A percentile compares a stretch with the other conserved stretches of the same genome.
Evolutionary conservation across 2,113 vertebrate genomes (phyloP).

Genomic region (Phrynosoma blainvillii): DNA sequence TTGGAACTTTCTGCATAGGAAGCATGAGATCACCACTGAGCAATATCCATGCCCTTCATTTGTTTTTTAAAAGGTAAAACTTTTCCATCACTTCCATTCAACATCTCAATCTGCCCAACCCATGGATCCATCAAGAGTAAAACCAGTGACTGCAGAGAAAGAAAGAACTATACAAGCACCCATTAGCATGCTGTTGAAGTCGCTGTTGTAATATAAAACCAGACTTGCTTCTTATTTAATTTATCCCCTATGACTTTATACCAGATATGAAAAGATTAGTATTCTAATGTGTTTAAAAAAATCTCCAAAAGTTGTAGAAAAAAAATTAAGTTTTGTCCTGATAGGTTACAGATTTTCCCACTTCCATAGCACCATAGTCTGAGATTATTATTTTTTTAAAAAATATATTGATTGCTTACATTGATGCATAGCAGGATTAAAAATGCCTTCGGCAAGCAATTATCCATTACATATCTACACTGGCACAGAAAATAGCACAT

Average conservation of each 20-base stretch:
- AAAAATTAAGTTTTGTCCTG: not conserved
- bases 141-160: not conserved
- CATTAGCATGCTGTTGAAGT: not conserved
- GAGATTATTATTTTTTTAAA: not conserved
- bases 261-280: conserved; percentile 12
- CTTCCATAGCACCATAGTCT: not conserved
- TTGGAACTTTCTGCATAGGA: too few species aligned
- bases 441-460: conserved; percentile 19
- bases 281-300: not conserved
- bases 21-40: too few species aligned
- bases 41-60: too few species aligned
- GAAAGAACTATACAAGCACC: not conserved
- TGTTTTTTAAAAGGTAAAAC: too few species aligned
- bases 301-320: not conserved
- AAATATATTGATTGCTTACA: conserved; percentile 30
- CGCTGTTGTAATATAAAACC: not conserved
- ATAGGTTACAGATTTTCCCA: not conserved
- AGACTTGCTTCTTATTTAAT: conserved; percentile 7
- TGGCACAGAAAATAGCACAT: conserved; percentile 1
- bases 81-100: too few species aligned
- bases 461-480: conserved; percentile 26
- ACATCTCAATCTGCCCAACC: too few species aligned
- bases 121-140: not conserved
- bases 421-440: conserved; percentile 2
- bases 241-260: conserved; percentile 11